phyloP scores from a whole-genome alignment of 2,113 vertebrate species.

The Gymnarchus niloticus region DNA sequence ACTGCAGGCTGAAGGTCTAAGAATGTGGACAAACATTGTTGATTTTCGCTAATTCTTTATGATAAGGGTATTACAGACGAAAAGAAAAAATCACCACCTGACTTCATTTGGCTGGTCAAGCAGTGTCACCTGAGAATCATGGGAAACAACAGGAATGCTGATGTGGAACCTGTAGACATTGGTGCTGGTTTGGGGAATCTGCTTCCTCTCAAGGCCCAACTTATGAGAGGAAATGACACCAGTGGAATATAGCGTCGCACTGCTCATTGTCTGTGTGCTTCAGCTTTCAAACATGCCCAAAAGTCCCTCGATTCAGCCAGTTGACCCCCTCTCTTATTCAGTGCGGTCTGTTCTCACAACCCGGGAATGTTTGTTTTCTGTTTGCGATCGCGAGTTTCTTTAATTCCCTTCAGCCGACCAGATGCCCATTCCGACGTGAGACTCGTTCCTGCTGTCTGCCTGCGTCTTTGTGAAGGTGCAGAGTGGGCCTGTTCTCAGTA shows the following conservation, averaged over 20 bases:
- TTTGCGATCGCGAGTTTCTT: not conserved
- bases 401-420: not conserved
- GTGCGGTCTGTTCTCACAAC: not conserved
- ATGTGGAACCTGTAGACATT: no score
- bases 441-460: not conserved
- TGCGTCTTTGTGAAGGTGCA: not conserved
- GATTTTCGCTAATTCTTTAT: no score
- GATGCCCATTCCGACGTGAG: no score
- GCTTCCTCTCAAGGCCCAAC: not conserved
- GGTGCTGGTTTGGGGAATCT: not conserved
- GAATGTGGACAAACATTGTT: no score
- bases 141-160: slow-evolving; percentile 41
- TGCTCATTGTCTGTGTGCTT: slow-evolving; percentile 54
- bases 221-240: slow-evolving; percentile 59
- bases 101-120: not conserved
- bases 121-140: not conserved
- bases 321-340: not conserved
- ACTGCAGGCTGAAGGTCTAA: not conserved
- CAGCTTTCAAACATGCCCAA: slow-evolving; percentile 41
- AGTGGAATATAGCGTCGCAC: slow-evolving; percentile 56
- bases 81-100: not conserved
- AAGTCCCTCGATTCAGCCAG: slow-evolving; percentile 19
- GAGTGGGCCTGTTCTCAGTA: not conserved
- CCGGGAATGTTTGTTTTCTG: not conserved
- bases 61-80: no score